Evolutionary conservation across 2,888 invertebrate species (phyloP).

Genomic region (Theodoxus fluviatilis): DNA sequence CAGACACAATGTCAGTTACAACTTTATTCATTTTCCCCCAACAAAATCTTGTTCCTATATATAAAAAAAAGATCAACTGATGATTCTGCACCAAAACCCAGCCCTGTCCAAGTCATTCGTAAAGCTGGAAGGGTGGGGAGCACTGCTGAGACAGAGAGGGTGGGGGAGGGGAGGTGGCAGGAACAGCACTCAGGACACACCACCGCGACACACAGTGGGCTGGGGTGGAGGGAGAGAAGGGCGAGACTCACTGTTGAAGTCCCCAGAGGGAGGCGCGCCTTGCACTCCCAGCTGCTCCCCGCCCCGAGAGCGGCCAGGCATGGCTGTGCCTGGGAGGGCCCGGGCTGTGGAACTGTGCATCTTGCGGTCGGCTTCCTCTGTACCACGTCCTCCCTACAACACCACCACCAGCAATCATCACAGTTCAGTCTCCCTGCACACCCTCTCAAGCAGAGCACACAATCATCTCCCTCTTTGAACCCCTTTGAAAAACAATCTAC

Average conservation of each 20-base stretch:
- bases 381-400: conserved; percentile 54
- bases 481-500: no score
- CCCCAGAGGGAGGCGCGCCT: conserved; percentile 50
- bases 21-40: no score
- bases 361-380: conserved; percentile 55
- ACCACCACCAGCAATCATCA: no score
- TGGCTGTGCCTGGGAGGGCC: conserved; percentile 57
- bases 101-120: no score
- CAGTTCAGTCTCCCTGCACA: no score
- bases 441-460: no score
- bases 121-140: not conserved
- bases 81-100: no score
- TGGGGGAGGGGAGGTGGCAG: not conserved
- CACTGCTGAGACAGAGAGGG: not conserved
- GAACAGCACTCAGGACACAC: not conserved
- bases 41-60: no score
- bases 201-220: not conserved
- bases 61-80: no score
- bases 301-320: conserved; percentile 46
- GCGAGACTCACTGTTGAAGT: conserved; percentile 58
- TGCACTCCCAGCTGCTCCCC: conserved; percentile 53
- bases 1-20: no score
- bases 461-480: no score
- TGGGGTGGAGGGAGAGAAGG: not conserved
- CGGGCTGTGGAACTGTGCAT: conserved; percentile 60